Conservation (phyloP, 2,113 vertebrate genomes). For the Calidris pygmaea region DNA sequence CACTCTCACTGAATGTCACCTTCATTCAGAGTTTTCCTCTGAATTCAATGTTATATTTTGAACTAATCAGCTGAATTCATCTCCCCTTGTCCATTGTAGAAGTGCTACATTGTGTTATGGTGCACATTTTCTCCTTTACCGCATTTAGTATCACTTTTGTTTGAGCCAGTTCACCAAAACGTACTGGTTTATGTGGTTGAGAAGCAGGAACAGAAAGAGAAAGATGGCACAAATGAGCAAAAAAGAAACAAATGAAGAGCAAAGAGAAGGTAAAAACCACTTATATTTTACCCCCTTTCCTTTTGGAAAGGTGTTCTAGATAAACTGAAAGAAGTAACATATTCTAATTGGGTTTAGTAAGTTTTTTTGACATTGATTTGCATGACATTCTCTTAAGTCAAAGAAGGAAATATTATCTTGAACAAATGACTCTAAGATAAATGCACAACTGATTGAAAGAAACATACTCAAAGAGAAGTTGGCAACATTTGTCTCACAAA, state of each 20-base stretch:
- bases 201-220: background rate
- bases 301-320: background rate
- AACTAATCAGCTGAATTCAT: background rate
- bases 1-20: background rate
- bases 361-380: background rate
- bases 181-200: background rate
- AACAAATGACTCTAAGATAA: slow-evolving; percentile 10
- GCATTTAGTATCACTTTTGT: background rate
- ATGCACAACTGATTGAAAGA: background rate
- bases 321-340: background rate
- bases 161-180: background rate
- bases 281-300: background rate
- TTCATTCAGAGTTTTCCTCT: background rate
- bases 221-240: background rate
- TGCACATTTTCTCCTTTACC: background rate
- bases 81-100: background rate
- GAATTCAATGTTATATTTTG: background rate
- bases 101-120: background rate
- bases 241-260: background rate
- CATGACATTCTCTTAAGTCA: background rate
- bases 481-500: slow-evolving; percentile 16
- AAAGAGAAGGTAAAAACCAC: background rate
- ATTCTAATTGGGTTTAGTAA: background rate
- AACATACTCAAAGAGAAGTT: background rate
- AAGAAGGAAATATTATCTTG: background rate